A percentile compares a stretch with the other conserved stretches of the same genome.
Evolutionary conservation across 1,140 invertebrate genomes (phyloP).

Genomic region (Paraescarpia echinospica): DNA sequence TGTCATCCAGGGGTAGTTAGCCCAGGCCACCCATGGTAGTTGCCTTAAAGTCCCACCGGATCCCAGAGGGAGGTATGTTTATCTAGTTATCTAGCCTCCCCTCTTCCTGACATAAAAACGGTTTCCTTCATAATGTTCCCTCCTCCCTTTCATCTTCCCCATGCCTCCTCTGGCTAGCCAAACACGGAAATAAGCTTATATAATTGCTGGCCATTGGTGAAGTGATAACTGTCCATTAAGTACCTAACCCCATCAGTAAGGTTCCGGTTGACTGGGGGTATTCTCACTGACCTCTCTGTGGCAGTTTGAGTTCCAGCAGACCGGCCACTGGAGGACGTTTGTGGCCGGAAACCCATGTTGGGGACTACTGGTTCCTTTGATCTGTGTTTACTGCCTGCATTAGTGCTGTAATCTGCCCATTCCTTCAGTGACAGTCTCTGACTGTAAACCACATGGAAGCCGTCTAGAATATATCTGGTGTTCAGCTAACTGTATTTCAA

Average conservation of each 20-base stretch:
- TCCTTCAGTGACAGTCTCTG: neutral
- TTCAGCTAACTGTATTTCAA: neutral
- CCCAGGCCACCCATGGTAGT: neutral
- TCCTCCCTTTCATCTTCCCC: neutral
- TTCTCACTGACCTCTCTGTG: neutral
- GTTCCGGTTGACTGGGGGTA: neutral
- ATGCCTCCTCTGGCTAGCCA: neutral
- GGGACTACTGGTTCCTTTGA: neutral
- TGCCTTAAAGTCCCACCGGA: neutral
- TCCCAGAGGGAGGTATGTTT: neutral
- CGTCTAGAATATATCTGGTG: neutral
- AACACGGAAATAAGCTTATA: neutral
- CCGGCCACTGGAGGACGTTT: neutral
- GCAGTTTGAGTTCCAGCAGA: neutral
- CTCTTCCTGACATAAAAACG: neutral
- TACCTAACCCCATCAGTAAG: neutral
- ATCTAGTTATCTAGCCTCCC: neutral
- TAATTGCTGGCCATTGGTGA: neutral
- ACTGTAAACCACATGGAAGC: neutral
- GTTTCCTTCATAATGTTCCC: neutral
- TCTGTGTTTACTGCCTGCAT: neutral
- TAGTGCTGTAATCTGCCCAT: neutral
- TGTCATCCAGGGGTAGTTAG: neutral
- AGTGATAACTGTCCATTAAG: neutral
- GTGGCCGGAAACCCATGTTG: neutral